Evolutionary conservation across 2,888 invertebrate species (phyloP), one percentile per base, ranked within the genome.

Genomic region (Protophormia terraenovae): DNA sequence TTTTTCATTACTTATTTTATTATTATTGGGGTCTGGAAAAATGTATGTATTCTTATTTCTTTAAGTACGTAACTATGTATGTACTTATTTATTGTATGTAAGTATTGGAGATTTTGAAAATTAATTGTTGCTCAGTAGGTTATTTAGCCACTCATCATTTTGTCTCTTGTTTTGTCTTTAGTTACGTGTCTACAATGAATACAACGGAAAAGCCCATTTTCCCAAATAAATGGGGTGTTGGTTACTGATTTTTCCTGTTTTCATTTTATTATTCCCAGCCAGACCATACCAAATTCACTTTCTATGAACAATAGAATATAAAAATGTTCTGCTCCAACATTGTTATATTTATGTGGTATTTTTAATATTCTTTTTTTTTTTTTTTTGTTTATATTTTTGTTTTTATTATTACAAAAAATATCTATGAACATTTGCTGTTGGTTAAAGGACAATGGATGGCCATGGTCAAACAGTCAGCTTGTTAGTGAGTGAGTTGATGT

Each of bases 41-140:
- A 14, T 27, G 14, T 53, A 24, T 53, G 27, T 14, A 22, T 22
- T 14, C 5, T 1, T 5, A 27, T 53, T 5, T 53, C 5, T 64
- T 0, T 5, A 19, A 19, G 0, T 45, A n/a, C n/a, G 5, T n/a
- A n/a, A 41, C n/a, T 41, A 41, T n/a, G n/a, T n/a, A n/a, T 35
- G 16, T 71, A 10, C 24, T 14, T 19, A 14, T n/a, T 22, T 22
- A 24, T 1, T 14, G 5, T 24, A 10, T 55, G 4, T 71, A n/a
- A 12, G 5, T 24, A 55, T 27, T 76, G 27, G 24, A 47, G 55
- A 77, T 58, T 45, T 55, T 47, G 32, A 22, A 60, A 78, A 69
- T 69, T 62, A 78, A 71, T 78, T 71, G 78, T 78, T 60, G 78
- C 78, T 78, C 60, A 47, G 27, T 66, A 35, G 66, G 66, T 73